Conservation (phyloP, 2,888 invertebrate species). For the Nesidiocoris tenuis region DNA sequence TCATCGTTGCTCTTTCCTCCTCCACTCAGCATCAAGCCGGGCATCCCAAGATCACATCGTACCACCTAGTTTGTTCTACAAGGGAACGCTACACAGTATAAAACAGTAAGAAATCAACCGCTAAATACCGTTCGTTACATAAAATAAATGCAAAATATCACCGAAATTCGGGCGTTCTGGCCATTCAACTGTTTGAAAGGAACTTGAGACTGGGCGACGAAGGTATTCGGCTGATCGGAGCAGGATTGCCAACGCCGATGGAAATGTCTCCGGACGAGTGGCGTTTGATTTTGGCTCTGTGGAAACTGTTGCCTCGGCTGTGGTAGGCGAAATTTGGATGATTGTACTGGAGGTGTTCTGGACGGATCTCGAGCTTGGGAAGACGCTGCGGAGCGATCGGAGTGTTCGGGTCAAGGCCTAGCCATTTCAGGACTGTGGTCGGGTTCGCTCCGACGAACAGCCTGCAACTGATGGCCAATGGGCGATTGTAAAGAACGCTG, state of each 20-base stretch:
- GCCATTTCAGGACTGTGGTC: conserved; percentile 67
- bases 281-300: conserved; percentile 27
- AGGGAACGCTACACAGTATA: too few relatives aligned
- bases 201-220: conserved; percentile 41
- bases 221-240: conserved; percentile 23
- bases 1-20: too few relatives aligned
- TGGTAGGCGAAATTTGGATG: conserved; percentile 20
- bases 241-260: neutral
- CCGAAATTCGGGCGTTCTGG: neutral
- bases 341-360: conserved; percentile 40
- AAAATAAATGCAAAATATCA: neutral
- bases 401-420: conserved; percentile 67
- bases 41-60: too few relatives aligned
- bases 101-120: too few relatives aligned
- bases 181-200: conserved; percentile 31
- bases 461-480: conserved; percentile 42
- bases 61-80: too few relatives aligned
- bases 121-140: too few relatives aligned
- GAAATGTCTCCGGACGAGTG: conserved; percentile 39
- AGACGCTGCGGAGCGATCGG: conserved; percentile 24
- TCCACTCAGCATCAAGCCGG: too few relatives aligned
- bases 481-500: conserved; percentile 11
- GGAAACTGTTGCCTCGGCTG: conserved; percentile 27
- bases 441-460: conserved; percentile 70
- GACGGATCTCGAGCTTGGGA: conserved; percentile 37